Base-by-base conservation (phyloP, 2,888 invertebrate genomes). In the Hipparchia semele region DNA sequence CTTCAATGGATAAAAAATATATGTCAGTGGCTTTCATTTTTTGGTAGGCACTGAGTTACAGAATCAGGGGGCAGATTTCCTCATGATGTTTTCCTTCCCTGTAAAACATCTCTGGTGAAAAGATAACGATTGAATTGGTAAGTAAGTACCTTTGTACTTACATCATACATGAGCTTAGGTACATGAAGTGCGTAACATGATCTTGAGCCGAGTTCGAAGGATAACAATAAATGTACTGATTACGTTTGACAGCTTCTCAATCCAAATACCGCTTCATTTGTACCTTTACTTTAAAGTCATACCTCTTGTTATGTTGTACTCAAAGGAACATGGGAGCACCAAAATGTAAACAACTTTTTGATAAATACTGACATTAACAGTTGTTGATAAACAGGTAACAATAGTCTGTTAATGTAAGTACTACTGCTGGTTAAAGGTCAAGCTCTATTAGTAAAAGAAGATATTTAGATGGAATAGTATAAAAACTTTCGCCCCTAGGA, bases 211-310 rank as follows among this genome's bases (percentile, higher is more conserved):
- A 58, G 58, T 58, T 58, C 58, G 23, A 13, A 74, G 62, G 68
- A 53, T 69, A 71, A 71, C 73, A 76, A 77, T 75, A 76, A 76
- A 66, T 75, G 72, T 75, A 72, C 69, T 77, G 78, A 79, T 79
- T 79, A 74, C 73, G 66, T 73, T 70, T 79, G 79, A 79, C 78
- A 76, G 76, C 73, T 73, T 69, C 71, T 74, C 75, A 77, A 76
- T 78, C 75, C 76, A 77, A 77, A 76, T 77, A 77, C 76, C 76
- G 72, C 76, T 74, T 76, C 70, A 77, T 75, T 77, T 74, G 75
- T 76, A 74, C 62, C 62, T 72, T 73, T 58, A 58, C 13, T 23
- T 13, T 23, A 23, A 58, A 58, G 58, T 23, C 58, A 58, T 23
- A 13, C 56, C 23, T 56, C 56, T 13, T 58, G 58, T 58, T 58